Evolutionary conservation across 2,888 invertebrate genomes (phyloP).

Genomic region (Metacarcinus magister): DNA sequence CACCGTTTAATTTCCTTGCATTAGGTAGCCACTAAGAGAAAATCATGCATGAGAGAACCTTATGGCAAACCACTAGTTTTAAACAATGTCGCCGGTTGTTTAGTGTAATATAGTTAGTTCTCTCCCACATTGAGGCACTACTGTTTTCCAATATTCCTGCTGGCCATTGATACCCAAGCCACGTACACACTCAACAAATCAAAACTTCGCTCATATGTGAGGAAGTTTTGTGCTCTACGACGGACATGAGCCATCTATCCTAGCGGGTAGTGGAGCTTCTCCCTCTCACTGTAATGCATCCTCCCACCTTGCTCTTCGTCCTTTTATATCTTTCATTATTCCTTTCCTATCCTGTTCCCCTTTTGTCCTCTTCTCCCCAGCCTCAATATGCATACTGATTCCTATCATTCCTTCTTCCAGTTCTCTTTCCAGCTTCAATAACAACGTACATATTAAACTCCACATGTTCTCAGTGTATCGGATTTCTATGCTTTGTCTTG

Average conservation of each 20-base stretch:
- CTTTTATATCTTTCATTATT: neutral
- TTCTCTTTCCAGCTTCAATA: neutral
- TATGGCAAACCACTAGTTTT: no score
- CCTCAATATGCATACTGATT: conserved; percentile 2
- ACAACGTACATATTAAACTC: neutral
- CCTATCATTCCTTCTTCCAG: neutral
- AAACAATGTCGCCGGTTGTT: no score
- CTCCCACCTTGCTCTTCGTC: neutral
- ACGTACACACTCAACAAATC: conserved; percentile 8
- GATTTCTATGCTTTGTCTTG: neutral
- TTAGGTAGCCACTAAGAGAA: no score
- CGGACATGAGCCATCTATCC: neutral
- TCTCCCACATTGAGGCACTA: no score
- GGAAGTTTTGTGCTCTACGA: neutral
- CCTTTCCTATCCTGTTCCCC: neutral
- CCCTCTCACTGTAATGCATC: neutral
- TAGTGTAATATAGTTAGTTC: no score
- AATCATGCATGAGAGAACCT: no score
- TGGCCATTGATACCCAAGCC: neutral
- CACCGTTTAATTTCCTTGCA: no score
- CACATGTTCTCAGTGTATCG: neutral
- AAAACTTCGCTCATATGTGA: neutral
- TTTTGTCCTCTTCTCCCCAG: neutral
- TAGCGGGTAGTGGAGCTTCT: neutral
- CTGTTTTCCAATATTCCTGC: neutral